A percentile compares a stretch with the other conserved stretches of the same genome.
Conservation (phyloP, 2,797 vertebrate species). For the Coregonus sp. region DNA sequence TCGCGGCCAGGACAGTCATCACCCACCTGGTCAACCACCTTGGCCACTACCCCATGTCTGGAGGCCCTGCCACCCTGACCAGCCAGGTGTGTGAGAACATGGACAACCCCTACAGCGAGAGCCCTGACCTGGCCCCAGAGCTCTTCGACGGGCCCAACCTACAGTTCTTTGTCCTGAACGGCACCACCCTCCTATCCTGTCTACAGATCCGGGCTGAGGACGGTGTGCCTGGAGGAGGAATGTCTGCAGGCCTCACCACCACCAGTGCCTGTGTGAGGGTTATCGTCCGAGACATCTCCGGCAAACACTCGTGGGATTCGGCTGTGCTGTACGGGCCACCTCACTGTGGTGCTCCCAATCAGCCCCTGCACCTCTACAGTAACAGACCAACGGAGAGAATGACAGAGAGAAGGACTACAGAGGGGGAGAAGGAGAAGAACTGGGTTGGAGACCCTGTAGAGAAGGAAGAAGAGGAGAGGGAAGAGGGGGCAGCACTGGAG, state of each 20-base stretch:
- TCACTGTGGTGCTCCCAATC: constrained; percentile 62
- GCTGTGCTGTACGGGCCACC: constrained; percentile 93
- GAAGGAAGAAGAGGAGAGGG: constrained; percentile 54
- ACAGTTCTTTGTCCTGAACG: constrained; percentile 95
- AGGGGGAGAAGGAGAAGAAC: constrained; percentile 64
- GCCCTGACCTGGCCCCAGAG: constrained; percentile 91
- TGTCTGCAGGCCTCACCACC: constrained; percentile 91
- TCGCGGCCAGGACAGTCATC: constrained; percentile 95
- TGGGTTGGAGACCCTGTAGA: constrained; percentile 69
- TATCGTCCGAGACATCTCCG: constrained; percentile 93
- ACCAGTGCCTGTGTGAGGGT: constrained; percentile 91
- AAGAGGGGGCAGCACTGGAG: constrained; percentile 63
- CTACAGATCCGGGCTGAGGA: constrained; percentile 92
- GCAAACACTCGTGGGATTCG: constrained; percentile 98
- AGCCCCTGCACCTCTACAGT: constrained; percentile 53
- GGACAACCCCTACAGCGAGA: constrained; percentile 94
- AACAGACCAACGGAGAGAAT: constrained; percentile 53
- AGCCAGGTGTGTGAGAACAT: constrained; percentile 98
- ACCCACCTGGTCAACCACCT: constrained; percentile 97
- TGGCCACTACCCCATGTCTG: constrained; percentile 96
- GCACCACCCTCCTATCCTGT: constrained; percentile 88
- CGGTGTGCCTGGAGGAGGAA: constrained; percentile 88
- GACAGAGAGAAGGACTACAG: constrained; percentile 47
- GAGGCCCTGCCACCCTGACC: constrained; percentile 94
- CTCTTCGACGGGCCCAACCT: constrained; percentile 97